Percentiles rank a stretch among this genome's conserved stretches.
Evolutionary conservation across 1,140 invertebrate genomes (phyloP).

Genomic region (Apolygus lucorum): DNA sequence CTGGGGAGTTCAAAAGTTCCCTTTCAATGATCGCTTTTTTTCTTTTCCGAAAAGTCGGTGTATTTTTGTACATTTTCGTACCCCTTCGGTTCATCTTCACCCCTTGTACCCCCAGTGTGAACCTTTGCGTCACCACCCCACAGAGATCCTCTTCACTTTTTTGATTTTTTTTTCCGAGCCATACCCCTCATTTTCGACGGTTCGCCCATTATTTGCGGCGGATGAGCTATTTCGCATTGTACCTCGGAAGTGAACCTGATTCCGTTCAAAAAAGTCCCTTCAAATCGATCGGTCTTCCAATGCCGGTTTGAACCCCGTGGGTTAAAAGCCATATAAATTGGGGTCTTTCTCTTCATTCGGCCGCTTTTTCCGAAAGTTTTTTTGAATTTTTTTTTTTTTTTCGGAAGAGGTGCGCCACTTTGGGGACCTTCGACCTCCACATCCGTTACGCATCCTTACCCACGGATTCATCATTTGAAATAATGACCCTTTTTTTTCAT

Average conservation of each 20-base stretch:
- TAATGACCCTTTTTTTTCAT: constrained; percentile 12
- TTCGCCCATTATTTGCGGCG: constrained; percentile 16
- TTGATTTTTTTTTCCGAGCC: not conserved
- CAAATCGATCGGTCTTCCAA: not conserved
- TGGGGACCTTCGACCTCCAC: too few relatives aligned
- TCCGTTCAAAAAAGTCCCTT: not conserved
- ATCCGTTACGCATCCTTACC: constrained; percentile 15
- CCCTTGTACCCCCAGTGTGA: too few relatives aligned
- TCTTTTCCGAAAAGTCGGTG: constrained; percentile 18
- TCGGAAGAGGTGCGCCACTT: too few relatives aligned
- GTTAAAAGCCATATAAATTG: constrained; percentile 34
- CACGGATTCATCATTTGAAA: constrained; percentile 13
- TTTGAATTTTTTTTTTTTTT: too few relatives aligned
- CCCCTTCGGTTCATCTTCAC: not conserved
- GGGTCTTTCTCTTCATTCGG: constrained; percentile 20
- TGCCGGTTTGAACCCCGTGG: not conserved
- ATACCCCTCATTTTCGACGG: too few relatives aligned
- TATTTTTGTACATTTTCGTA: constrained; percentile 21
- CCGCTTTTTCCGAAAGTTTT: too few relatives aligned
- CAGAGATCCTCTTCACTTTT: not conserved
- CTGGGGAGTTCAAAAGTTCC: constrained; percentile 18
- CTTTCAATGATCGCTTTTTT: not conserved
- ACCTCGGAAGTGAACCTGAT: not conserved
- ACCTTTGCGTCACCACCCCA: not conserved
- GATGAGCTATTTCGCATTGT: not conserved